phyloP scores from a whole-genome alignment of 1,140 invertebrate genomes.

The Drosophila seguyi region DNA sequence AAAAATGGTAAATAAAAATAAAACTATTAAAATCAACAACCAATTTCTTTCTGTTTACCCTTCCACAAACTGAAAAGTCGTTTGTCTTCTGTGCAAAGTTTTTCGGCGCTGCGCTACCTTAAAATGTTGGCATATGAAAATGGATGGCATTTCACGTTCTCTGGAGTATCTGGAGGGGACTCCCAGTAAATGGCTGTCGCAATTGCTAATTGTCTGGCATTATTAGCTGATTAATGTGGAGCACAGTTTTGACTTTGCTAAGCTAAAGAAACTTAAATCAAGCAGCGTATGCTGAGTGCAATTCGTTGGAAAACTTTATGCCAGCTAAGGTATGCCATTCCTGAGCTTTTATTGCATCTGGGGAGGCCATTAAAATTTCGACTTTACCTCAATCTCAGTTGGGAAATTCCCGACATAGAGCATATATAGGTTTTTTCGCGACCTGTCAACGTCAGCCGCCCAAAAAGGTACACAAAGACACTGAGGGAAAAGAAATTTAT shows the following conservation, averaged over 20 bases:
- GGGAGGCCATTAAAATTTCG: constrained; percentile 75
- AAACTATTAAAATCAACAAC: background rate
- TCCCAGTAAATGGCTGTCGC: constrained; percentile 56
- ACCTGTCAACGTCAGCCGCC: constrained; percentile 34
- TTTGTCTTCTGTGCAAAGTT: constrained; percentile 71
- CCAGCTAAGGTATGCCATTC: constrained; percentile 2
- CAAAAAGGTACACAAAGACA: constrained; percentile 20
- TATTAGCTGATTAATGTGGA: constrained; percentile 54
- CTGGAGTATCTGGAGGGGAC: constrained; percentile 35
- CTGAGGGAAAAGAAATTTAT: background rate
- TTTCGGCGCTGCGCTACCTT: constrained; percentile 48
- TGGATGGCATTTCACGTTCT: constrained; percentile 50
- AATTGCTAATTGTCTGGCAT: constrained; percentile 54
- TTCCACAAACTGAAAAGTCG: constrained; percentile 55
- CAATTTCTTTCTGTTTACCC: constrained; percentile 4
- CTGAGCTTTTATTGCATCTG: constrained; percentile 42
- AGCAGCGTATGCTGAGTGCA: background rate
- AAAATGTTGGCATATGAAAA: constrained; percentile 68
- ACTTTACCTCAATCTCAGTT: constrained; percentile 46
- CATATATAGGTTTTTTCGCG: constrained; percentile 21
- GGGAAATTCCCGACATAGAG: constrained; percentile 20
- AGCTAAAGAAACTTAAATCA: constrained; percentile 16
- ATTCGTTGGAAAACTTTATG: constrained; percentile 27
- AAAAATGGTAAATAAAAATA: background rate
- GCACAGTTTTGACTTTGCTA: constrained; percentile 12